phyloP scores from a whole-genome alignment of 2,797 vertebrate genomes.

The Argyrosomus regius region DNA sequence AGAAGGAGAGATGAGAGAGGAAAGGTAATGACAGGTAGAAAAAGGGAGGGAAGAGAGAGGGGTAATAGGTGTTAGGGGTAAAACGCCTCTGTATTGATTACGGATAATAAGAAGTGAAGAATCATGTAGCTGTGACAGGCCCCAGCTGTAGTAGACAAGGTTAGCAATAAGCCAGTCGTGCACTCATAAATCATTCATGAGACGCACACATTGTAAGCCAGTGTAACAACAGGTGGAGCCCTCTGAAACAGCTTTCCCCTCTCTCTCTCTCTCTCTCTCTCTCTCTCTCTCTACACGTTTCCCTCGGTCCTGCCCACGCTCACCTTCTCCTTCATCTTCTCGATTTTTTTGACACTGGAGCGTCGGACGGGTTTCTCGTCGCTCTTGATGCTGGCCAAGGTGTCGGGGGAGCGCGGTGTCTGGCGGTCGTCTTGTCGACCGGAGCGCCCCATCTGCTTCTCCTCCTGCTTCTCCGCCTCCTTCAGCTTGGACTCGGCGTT shows the following conservation, averaged over 20 bases:
- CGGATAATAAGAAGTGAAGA: constrained; percentile 58
- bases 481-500: constrained; percentile 98
- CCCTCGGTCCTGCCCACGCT: too few species aligned
- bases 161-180: constrained; percentile 59
- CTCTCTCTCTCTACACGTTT: background rate
- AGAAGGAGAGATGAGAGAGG: constrained; percentile 17
- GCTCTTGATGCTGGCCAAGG: constrained; percentile 89
- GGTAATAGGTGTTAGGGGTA: constrained; percentile 52
- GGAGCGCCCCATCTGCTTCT: constrained; percentile 97
- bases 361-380: constrained; percentile 96
- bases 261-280: background rate
- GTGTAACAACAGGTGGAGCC: constrained; percentile 59
- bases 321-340: constrained; percentile 99
- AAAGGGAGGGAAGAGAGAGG: constrained; percentile 10
- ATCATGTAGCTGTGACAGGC: constrained; percentile 57
- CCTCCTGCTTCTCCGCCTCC: constrained; percentile 98
- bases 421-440: constrained; percentile 94
- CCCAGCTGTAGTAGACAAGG: constrained; percentile 61
- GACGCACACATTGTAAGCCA: constrained; percentile 32
- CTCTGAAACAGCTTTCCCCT: constrained; percentile 13
- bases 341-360: constrained; percentile 98
- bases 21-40: constrained; percentile 12
- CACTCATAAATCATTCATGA: constrained; percentile 70
- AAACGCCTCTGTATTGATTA: constrained; percentile 71
- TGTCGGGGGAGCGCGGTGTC: constrained; percentile 94